A percentile compares a stretch with the other conserved stretches of the same genome.
Evolutionary conservation across 2,113 vertebrate species (phyloP).

Genomic region (Trinectes maculatus): DNA sequence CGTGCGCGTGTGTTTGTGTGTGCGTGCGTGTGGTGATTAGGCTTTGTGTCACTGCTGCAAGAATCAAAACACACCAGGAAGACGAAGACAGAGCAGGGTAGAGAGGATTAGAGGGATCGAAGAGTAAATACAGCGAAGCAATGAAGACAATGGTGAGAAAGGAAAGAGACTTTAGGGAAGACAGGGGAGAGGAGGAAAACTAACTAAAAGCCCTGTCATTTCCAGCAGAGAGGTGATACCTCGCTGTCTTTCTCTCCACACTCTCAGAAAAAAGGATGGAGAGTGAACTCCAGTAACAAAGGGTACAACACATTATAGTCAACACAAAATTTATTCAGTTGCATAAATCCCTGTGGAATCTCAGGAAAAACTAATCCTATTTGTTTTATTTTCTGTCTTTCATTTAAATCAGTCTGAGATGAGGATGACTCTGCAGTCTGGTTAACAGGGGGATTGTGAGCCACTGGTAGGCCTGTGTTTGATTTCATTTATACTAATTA

Average conservation of each 20-base stretch:
- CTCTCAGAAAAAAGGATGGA: background rate
- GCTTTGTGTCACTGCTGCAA: constrained; percentile 67
- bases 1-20: too few species aligned
- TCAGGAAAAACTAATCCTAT: constrained; percentile 5
- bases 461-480: background rate
- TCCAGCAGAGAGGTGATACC: constrained; percentile 28
- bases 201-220: constrained; percentile 32
- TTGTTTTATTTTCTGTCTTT: constrained; percentile 34
- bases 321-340: too few species aligned
- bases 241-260: constrained; percentile 1
- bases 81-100: constrained; percentile 34
- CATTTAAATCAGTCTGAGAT: constrained; percentile 18
- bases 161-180: constrained; percentile 5
- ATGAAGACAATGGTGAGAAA: constrained; percentile 43
- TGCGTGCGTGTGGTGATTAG: constrained; percentile 37
- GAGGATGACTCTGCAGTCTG: constrained; percentile 11
- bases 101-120: constrained; percentile 57
- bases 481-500: constrained; percentile 5
- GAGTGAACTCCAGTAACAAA: constrained; percentile 15
- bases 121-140: constrained; percentile 35
- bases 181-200: constrained; percentile 6
- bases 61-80: constrained; percentile 60
- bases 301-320: constrained; percentile 20
- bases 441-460: background rate
- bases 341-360: constrained; percentile 37